Conservation (phyloP, 2,888 invertebrate genomes). For the Andrena trimmerana region DNA sequence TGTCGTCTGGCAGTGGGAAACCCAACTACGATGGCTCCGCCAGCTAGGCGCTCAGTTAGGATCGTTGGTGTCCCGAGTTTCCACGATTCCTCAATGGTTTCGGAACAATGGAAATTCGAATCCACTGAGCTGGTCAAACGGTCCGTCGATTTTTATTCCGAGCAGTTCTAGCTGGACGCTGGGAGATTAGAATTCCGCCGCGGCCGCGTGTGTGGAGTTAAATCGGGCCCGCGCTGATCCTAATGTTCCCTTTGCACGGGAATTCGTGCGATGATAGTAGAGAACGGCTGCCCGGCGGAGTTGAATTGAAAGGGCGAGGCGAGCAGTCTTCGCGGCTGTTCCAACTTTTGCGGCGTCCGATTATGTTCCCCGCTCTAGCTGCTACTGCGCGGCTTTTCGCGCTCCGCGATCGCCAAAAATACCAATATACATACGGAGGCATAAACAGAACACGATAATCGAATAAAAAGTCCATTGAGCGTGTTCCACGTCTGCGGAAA, state of each 20-base stretch:
- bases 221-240: conserved; percentile 17
- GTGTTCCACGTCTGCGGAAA: background rate
- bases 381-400: too few species aligned
- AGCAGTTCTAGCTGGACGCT: conserved; percentile 8
- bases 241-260: conserved; percentile 28
- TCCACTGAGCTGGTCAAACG: conserved; percentile 41
- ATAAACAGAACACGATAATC: background rate
- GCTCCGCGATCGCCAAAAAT: too few species aligned
- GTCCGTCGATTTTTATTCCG: conserved; percentile 54
- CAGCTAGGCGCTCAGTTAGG: background rate
- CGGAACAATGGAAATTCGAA: conserved; percentile 61
- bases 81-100: conserved; percentile 46
- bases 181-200: conserved; percentile 41
- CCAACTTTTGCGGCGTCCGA: too few species aligned
- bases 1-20: conserved; percentile 52
- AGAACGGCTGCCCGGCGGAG: background rate
- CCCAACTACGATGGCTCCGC: conserved; percentile 24
- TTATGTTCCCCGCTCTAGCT: too few species aligned
- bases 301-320: background rate
- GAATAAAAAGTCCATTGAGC: background rate
- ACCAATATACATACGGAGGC: too few species aligned
- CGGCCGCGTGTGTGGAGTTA: background rate
- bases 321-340: too few species aligned
- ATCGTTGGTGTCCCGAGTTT: conserved; percentile 25
- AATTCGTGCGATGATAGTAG: background rate